Evolutionary conservation across 1,140 invertebrate species (phyloP).

Genomic region (Wasmannia auropunctata): DNA sequence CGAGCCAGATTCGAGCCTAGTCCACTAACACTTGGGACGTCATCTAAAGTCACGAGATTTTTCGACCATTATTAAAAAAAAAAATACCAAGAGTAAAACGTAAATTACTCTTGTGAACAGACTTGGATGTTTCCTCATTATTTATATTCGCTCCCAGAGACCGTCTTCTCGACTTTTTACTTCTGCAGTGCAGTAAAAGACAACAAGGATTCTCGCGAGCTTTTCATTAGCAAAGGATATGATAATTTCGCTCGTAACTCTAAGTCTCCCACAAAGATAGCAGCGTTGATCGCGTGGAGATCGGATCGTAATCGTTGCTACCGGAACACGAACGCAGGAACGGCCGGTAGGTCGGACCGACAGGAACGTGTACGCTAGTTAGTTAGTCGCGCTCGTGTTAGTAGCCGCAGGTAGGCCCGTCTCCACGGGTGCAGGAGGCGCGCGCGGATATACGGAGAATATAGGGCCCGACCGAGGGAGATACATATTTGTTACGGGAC

Average conservation of each 20-base stretch:
- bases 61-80: background rate
- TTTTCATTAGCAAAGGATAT: background rate
- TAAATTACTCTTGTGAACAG: background rate
- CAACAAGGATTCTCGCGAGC: background rate
- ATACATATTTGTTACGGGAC: constrained; percentile 85
- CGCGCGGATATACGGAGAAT: constrained; percentile 43
- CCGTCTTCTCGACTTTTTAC: background rate
- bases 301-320: constrained; percentile 64
- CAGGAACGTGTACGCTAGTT: constrained; percentile 79
- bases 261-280: background rate
- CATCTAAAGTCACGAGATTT: background rate
- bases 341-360: constrained; percentile 67
- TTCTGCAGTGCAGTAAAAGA: background rate
- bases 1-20: constrained; percentile 49
- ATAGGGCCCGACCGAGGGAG: constrained; percentile 71
- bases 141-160: background rate
- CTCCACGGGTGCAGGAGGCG: constrained; percentile 37
- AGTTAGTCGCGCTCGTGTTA: constrained; percentile 79
- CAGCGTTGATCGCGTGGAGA: constrained; percentile 41
- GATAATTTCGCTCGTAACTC: constrained; percentile 9
- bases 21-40: background rate
- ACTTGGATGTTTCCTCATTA: background rate
- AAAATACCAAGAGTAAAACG: background rate
- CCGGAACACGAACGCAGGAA: constrained; percentile 65
- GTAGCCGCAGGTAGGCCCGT: constrained; percentile 76